phyloP scores from a whole-genome alignment of 2,797 vertebrate genomes.

The Amphiprion clarkii region DNA sequence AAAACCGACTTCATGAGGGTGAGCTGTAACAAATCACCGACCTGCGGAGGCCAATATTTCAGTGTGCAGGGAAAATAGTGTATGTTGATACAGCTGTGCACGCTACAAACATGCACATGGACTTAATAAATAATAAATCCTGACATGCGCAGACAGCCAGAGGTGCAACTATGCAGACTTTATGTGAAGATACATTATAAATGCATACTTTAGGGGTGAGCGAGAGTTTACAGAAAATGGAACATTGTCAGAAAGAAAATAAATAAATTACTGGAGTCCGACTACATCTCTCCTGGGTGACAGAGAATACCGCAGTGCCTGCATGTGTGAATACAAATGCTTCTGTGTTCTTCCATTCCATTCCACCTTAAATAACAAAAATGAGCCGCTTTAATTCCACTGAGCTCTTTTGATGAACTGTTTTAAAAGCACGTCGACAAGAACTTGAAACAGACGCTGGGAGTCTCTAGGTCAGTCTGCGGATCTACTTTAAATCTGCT shows the following conservation, averaged over 20 bases:
- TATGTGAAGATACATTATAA: conserved; percentile 8
- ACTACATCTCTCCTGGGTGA: neutral
- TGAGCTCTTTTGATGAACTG: conserved; percentile 39
- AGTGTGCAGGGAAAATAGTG: neutral
- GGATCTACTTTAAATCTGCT: conserved; percentile 24
- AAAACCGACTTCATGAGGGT: conserved; percentile 93
- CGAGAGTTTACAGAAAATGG: conserved; percentile 22
- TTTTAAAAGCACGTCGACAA: conserved; percentile 30
- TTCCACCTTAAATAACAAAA: conserved; percentile 30
- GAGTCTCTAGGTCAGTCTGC: conserved; percentile 23
- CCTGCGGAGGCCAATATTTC: neutral
- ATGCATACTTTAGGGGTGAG: conserved; percentile 18
- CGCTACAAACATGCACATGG: neutral
- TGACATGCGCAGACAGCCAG: neutral
- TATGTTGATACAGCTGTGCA: conserved; percentile 58
- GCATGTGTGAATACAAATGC: neutral
- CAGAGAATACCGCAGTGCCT: conserved; percentile 3
- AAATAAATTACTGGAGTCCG: conserved; percentile 6
- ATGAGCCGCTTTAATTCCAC: conserved; percentile 14
- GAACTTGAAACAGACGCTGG: conserved; percentile 27
- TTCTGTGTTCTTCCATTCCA: conserved; percentile 10
- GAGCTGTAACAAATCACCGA: conserved; percentile 45
- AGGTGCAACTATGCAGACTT: conserved; percentile 29
- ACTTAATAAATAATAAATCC: neutral
- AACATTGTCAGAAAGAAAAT: neutral